Percentiles rank a stretch among this genome's conserved stretches.
phyloP scores from a whole-genome alignment of 2,888 invertebrate species.

The Mantis religiosa region DNA sequence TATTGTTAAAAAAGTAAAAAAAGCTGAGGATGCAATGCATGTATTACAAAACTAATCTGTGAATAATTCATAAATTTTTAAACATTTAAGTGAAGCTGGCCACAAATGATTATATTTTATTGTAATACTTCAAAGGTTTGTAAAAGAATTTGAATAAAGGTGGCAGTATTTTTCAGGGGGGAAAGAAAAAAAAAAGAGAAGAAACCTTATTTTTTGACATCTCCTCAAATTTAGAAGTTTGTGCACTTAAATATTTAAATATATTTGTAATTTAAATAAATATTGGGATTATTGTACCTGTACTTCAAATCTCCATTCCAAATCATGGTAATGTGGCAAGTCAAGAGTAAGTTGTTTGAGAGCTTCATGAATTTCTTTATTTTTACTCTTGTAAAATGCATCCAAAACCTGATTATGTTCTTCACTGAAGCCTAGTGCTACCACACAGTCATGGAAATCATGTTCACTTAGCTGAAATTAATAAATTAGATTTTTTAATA shows the following conservation, averaged over 20 bases:
- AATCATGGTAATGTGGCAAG: constrained; percentile 51
- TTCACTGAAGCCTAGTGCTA: constrained; percentile 54
- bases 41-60: too few species aligned
- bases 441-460: constrained; percentile 46
- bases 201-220: too few species aligned
- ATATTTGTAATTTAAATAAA: not conserved
- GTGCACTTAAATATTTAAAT: not conserved
- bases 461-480: constrained; percentile 37
- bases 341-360: constrained; percentile 45
- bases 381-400: constrained; percentile 56
- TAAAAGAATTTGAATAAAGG: too few species aligned
- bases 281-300: constrained; percentile 43
- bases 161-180: too few species aligned
- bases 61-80: too few species aligned
- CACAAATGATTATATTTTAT: too few species aligned
- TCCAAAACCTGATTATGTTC: constrained; percentile 57
- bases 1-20: too few species aligned
- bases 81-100: too few species aligned
- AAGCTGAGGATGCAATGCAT: too few species aligned
- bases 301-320: constrained; percentile 65
- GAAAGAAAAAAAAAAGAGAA: too few species aligned
- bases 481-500: not conserved
- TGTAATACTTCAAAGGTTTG: too few species aligned
- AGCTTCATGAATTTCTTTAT: constrained; percentile 51
- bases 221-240: not conserved